phyloP scores from a whole-genome alignment of 1,140 invertebrate species.

The Cyclargus thomasi region DNA sequence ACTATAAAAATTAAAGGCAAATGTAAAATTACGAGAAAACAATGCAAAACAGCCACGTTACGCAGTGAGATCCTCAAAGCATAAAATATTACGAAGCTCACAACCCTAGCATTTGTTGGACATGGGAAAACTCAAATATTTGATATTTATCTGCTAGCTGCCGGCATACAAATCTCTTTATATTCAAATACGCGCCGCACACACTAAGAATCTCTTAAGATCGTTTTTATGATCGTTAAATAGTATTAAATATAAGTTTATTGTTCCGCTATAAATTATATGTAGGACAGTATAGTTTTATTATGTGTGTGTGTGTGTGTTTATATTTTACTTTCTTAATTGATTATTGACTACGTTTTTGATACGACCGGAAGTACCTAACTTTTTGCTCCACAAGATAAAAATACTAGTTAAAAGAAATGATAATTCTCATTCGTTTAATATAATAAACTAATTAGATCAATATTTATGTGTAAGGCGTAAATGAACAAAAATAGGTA shows the following conservation, averaged over 20 bases:
- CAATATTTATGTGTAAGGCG: no score
- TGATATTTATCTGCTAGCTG: neutral
- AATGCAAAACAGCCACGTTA: no score
- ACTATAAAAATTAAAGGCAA: no score
- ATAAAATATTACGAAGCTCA: neutral
- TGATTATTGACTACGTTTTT: neutral
- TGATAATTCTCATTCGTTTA: no score
- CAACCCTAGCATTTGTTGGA: constrained; percentile 4
- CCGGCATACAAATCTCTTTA: constrained; percentile 2
- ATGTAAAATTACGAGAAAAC: no score
- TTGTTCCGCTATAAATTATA: neutral
- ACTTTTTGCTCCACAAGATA: no score
- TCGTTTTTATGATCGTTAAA: neutral
- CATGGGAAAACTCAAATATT: constrained; percentile 2
- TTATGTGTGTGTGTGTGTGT: neutral
- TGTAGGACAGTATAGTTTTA: neutral
- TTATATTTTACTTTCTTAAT: neutral
- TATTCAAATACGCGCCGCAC: constrained; percentile 10
- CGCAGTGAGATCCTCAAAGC: neutral
- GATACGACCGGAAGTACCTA: neutral
- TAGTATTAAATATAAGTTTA: neutral
- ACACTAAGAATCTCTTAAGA: neutral
- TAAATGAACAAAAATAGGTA: no score
- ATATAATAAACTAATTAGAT: no score
- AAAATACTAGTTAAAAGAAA: no score